phyloP scores from a whole-genome alignment of 1,140 invertebrate species.

The Bathynomus jamesi region DNA sequence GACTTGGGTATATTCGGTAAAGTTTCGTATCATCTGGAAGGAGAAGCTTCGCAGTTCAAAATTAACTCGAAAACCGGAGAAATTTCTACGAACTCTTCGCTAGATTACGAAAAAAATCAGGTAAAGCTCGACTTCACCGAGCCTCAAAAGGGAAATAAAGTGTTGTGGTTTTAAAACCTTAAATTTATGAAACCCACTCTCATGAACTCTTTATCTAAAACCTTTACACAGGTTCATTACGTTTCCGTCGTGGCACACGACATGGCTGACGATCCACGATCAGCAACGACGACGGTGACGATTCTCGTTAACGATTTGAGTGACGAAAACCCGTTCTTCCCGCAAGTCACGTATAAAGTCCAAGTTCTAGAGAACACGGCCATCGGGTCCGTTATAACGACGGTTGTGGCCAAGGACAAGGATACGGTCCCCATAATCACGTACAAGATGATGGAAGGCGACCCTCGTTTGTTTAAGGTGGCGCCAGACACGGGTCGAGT shows the following conservation, averaged over 20 bases:
- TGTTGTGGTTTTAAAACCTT: too few species aligned
- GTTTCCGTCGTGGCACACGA: conserved; percentile 77
- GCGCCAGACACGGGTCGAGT: conserved; percentile 47
- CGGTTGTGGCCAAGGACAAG: conserved; percentile 34
- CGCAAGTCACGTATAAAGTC: conserved; percentile 26
- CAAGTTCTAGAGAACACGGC: background rate
- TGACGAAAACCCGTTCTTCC: conserved; percentile 75
- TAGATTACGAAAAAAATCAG: conserved; percentile 75
- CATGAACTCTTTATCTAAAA: too few species aligned
- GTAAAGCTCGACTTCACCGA: too few species aligned
- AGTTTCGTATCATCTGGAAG: conserved; percentile 57
- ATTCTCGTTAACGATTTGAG: conserved; percentile 69
- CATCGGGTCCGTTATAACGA: conserved; percentile 4
- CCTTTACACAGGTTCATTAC: conserved; percentile 39
- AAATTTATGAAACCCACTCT: too few species aligned
- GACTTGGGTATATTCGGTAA: conserved; percentile 62
- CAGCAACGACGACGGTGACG: conserved; percentile 77
- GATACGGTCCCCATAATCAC: conserved; percentile 53
- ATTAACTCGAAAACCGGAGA: conserved; percentile 71
- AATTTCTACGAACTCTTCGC: conserved; percentile 61
- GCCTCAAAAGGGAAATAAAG: too few species aligned
- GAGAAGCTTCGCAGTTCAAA: conserved; percentile 61
- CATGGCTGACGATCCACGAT: conserved; percentile 68
- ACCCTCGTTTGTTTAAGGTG: conserved; percentile 20
- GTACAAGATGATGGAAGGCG: conserved; percentile 70